Conservation (phyloP, 2,797 vertebrate genomes). For the Hephaestus fuliginosus region DNA sequence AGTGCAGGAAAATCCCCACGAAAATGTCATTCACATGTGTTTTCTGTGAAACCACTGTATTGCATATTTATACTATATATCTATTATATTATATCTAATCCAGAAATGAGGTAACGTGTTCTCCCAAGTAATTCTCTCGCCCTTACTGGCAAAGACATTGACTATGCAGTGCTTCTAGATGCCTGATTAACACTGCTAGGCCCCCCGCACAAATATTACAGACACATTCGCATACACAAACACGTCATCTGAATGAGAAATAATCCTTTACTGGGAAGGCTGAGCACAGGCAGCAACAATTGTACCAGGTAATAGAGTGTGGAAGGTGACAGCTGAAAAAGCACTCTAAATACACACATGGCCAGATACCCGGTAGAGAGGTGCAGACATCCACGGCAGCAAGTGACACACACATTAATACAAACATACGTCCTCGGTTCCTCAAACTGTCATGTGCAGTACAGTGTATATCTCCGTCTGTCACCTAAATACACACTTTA, state of each 20-base stretch:
- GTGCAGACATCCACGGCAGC: conserved; percentile 20
- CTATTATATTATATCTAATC: conserved; percentile 13
- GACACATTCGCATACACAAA: conserved; percentile 54
- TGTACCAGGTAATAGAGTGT: conserved; percentile 42
- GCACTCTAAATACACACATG: conserved; percentile 34
- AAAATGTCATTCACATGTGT: background rate
- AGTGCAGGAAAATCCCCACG: background rate
- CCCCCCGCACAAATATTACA: conserved; percentile 47
- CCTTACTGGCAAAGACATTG: conserved; percentile 45
- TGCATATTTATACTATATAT: background rate
- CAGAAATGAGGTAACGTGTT: conserved; percentile 26
- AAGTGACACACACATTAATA: conserved; percentile 35
- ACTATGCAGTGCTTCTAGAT: conserved; percentile 63
- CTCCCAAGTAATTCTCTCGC: conserved; percentile 35
- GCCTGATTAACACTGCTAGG: conserved; percentile 71
- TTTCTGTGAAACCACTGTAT: conserved; percentile 2
- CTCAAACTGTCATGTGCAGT: conserved; percentile 16
- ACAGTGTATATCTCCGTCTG: conserved; percentile 26
- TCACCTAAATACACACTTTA: conserved; percentile 24
- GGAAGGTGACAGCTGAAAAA: conserved; percentile 48
- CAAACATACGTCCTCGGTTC: conserved; percentile 38
- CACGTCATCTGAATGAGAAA: conserved; percentile 48
- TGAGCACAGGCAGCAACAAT: conserved; percentile 17
- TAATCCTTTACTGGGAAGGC: conserved; percentile 48
- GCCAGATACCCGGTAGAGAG: conserved; percentile 36